Conservation (phyloP, 1,140 invertebrate genomes). For the Neodiprion fabricii region DNA sequence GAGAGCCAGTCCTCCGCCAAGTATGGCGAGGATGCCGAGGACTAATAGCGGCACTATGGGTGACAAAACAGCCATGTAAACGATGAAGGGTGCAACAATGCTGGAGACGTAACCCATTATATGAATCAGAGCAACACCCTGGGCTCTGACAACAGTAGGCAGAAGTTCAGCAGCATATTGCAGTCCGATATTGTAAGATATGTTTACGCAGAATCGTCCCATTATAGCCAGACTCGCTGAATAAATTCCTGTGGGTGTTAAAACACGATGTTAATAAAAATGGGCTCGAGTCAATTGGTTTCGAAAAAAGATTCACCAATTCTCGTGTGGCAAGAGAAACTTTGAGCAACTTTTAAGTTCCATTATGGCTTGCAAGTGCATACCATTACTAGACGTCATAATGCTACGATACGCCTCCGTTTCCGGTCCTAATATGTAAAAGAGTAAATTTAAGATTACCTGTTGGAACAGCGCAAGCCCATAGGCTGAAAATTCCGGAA, state of each 20-base stretch:
- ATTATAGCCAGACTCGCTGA: constrained; percentile 77
- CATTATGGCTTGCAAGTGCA: no score
- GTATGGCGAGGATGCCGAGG: constrained; percentile 74
- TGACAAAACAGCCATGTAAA: constrained; percentile 77
- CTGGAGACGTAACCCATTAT: constrained; percentile 86
- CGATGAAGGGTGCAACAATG: constrained; percentile 81
- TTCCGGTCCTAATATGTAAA: no score
- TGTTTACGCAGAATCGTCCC: constrained; percentile 84
- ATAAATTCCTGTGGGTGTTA: constrained; percentile 64
- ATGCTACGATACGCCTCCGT: no score
- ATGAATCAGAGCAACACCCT: constrained; percentile 83
- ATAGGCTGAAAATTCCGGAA: constrained; percentile 81
- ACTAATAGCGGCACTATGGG: constrained; percentile 75
- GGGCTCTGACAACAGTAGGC: constrained; percentile 84
- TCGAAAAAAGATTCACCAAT: no score
- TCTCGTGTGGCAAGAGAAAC: no score
- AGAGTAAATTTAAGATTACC: constrained; percentile 49
- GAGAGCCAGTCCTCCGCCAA: constrained; percentile 75
- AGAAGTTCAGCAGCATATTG: constrained; percentile 88
- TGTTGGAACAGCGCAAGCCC: constrained; percentile 73
- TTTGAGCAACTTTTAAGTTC: no score
- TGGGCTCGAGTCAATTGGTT: no score
- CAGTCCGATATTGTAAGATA: constrained; percentile 87
- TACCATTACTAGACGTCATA: no score
- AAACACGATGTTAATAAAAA: neutral